Percentiles rank a stretch among this genome's conserved stretches.
Conservation (phyloP, 2,888 invertebrate species). For the Choreutis nemorana region DNA sequence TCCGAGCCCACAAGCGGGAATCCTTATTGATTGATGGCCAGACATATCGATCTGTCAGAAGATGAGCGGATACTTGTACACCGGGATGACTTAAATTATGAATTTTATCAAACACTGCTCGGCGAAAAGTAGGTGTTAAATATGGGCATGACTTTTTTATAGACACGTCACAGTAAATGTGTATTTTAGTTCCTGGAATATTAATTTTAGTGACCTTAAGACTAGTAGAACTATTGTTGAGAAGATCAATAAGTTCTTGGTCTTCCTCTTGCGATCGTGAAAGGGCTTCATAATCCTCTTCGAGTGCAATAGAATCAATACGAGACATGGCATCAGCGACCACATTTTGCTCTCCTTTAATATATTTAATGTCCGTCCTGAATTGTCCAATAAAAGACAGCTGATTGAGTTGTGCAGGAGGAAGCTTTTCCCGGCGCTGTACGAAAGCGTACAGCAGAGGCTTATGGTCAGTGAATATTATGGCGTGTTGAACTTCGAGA, state of each 20-base stretch:
- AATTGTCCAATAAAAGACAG: conserved; percentile 14
- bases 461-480: conserved; percentile 12
- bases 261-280: conserved; percentile 7
- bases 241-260: conserved; percentile 1
- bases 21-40: conserved; percentile 24
- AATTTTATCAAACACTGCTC: neutral
- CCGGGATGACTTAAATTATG: conserved; percentile 8
- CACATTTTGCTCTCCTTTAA: conserved; percentile 14
- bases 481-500: conserved; percentile 9
- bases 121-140: neutral
- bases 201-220: conserved; percentile 7
- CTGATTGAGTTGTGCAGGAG: conserved; percentile 10
- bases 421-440: conserved; percentile 10
- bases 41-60: conserved; percentile 20
- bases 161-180: conserved; percentile 1
- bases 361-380: conserved; percentile 6
- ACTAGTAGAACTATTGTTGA: conserved; percentile 4
- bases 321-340: conserved; percentile 17
- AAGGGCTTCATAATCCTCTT: conserved; percentile 1
- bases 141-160: neutral
- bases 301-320: conserved; percentile 10
- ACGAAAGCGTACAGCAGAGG: conserved; percentile 11
- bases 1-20: conserved; percentile 5
- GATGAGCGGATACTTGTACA: conserved; percentile 2
- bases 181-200: conserved; percentile 9